phyloP scores from a whole-genome alignment of 1,140 invertebrate species.

The Listronotus oregonensis region DNA sequence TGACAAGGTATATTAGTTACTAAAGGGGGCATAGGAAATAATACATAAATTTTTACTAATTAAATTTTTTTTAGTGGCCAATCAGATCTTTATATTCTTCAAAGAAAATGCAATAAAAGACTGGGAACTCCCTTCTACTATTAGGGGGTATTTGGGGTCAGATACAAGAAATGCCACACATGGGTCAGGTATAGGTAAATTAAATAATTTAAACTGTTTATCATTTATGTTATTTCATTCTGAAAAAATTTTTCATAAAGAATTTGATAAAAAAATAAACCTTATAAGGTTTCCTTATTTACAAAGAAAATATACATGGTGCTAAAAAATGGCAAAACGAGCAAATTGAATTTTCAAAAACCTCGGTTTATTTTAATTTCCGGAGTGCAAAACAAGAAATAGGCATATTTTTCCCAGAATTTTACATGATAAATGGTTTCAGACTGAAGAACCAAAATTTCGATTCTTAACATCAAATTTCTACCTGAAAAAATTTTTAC shows the following conservation, averaged over 20 bases:
- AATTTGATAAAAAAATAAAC: no score
- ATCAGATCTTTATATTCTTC: slow-evolving; percentile 77
- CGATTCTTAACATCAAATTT: slow-evolving; percentile 39
- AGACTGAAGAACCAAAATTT: slow-evolving; percentile 59
- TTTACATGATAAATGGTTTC: slow-evolving; percentile 65
- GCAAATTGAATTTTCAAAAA: no score
- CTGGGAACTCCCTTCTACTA: slow-evolving; percentile 78
- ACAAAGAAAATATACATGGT: no score
- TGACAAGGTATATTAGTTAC: no score
- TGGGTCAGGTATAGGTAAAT: slow-evolving; percentile 73
- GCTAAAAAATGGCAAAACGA: no score
- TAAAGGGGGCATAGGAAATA: no score
- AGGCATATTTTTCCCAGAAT: slow-evolving; percentile 81
- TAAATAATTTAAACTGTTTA: no score
- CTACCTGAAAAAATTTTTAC: slow-evolving; percentile 40
- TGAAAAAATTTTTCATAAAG: no score
- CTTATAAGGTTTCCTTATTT: no score
- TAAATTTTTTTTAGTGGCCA: slow-evolving; percentile 78
- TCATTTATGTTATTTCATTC: no score
- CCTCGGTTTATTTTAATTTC: slow-evolving; percentile 83
- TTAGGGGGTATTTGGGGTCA: slow-evolving; percentile 86
- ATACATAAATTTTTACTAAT: no score
- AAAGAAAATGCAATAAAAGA: slow-evolving; percentile 72
- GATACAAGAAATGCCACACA: slow-evolving; percentile 92
- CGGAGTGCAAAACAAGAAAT: slow-evolving; percentile 78